Base-by-base conservation (phyloP, 2,888 invertebrate genomes). In the Sphaerophoria taeniata region DNA sequence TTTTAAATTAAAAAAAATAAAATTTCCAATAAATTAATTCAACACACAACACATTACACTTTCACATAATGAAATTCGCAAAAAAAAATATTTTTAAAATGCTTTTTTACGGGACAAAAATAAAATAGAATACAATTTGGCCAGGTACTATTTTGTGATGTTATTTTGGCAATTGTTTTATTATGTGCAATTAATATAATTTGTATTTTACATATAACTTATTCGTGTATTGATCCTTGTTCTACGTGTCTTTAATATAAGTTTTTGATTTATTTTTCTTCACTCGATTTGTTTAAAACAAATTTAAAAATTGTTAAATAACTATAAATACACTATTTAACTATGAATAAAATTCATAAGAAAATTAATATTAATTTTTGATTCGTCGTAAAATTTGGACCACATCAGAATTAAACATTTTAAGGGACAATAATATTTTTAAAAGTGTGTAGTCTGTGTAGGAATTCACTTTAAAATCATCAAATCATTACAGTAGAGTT, bases 71-170 rank as follows among this genome's bases (percentile, higher is more conserved):
- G 75, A 87, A 73, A 87, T 65, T 83, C 78, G 67, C 51, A 36
- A 65, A 49, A 9, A 39, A 43, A 34, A 47, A 88, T 87, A 65
- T 43, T 43, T 12, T 69, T 39, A 24, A 75, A 56, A 61, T 45
- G 60, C 71, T 70, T 49, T 55, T 65, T n/a, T n/a, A n/a, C n/a
- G n/a, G n/a, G 76, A 60, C 33, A 4, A 16, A 6, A 16, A 14
- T 6, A 49, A n/a, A n/a, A 7, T 89, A 92, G 92, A 89, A 90
- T 91, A 88, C 91, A 91, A 88, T 90, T 91, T 88, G 92, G 92
- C 89, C 91, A 92, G 92, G 92, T 92, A 92, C 89, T 90, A 89
- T 91, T 91, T 90, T 92, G 92, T 90, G 92, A 92, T 91, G 90
- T 92, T 89, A 88, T 92, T 88, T 89, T 92, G 89, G 91, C 92